Base-by-base conservation (phyloP, 2,888 invertebrate genomes). In the Sphaeridia pumilis region DNA sequence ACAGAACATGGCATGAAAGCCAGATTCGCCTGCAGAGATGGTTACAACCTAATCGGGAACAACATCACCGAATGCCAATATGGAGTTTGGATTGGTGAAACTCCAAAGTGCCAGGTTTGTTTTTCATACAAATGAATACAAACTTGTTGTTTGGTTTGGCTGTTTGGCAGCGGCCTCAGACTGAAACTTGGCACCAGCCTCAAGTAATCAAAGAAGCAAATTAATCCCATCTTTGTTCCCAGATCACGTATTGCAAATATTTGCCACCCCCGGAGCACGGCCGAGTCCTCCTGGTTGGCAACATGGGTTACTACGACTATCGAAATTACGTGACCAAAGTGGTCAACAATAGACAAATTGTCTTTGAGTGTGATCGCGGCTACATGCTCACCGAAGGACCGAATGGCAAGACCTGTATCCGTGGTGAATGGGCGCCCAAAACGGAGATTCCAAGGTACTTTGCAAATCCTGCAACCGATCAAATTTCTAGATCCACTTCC, bases 1-100 rank as follows among this genome's bases (percentile, higher is more conserved):
- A 90, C 90, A n/a, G 88, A 90, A 58, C 97, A 98, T 68, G 92
- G 93, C 0, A 90, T 92, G 84, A 83, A 83, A 67, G 97, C 97
- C 0, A 76, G 86, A 26, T 97, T 90, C 70, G 81, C 84, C 60
- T 97, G 97, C 69, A 86, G 88, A 67, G 93, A 95, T 66, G 97
- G 97, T 0, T 97, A 78, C 69, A 80, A 82, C 56, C 72, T 94
- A n/a, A 78, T 80, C 36, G 89, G 84, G 4, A 79, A 84, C 1
- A 83, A 83, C 36, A 81, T 89, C 3, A 76, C 82, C 1, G 83
- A 86, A 52, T 98, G 98, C 67, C 83, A 86, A 0, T 95, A 87
- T 70, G 98, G 98, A 0, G 84, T 87, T 65, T 98, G 97, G 98
- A 84, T 82, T 3, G 90, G 90, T 0, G 84, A 85, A 51, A 78